Percentiles rank a stretch among this genome's conserved stretches.
Evolutionary conservation across 2,113 vertebrate genomes (phyloP).

Genomic region (Lophochroa leadbeateri): DNA sequence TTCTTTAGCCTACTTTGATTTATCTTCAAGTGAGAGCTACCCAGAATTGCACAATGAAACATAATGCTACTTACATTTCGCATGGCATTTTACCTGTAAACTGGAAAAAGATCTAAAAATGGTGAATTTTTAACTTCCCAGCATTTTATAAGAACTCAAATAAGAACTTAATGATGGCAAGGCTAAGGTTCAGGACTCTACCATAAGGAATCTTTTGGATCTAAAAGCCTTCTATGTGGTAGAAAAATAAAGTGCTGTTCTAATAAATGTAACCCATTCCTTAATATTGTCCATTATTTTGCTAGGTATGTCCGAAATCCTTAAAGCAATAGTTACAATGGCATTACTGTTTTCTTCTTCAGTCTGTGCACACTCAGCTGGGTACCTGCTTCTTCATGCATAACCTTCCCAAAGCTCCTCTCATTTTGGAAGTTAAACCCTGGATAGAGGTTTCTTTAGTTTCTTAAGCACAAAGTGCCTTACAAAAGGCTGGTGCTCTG

Average conservation of each 20-base stretch:
- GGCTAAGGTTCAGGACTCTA: neutral
- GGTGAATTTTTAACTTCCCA: neutral
- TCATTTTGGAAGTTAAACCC: neutral
- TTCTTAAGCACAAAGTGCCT: neutral
- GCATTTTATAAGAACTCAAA: neutral
- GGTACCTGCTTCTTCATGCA: neutral
- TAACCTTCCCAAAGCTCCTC: neutral
- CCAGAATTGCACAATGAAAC: neutral
- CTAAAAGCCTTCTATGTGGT: neutral
- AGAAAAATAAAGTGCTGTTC: neutral
- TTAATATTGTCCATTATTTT: neutral
- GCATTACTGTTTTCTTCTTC: neutral
- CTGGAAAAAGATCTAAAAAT: neutral
- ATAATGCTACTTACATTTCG: neutral
- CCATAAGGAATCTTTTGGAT: neutral
- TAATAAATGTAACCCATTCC: neutral
- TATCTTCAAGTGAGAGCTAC: neutral
- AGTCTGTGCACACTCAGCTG: neutral
- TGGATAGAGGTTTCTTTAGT: neutral
- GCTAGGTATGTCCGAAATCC: neutral
- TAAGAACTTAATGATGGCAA: neutral
- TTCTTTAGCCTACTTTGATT: conserved; percentile 18
- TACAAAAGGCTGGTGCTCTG: neutral
- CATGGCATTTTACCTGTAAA: neutral
- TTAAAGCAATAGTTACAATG: neutral